phyloP scores from a whole-genome alignment of 2,888 invertebrate species.

The Drosophila paranaensis region DNA sequence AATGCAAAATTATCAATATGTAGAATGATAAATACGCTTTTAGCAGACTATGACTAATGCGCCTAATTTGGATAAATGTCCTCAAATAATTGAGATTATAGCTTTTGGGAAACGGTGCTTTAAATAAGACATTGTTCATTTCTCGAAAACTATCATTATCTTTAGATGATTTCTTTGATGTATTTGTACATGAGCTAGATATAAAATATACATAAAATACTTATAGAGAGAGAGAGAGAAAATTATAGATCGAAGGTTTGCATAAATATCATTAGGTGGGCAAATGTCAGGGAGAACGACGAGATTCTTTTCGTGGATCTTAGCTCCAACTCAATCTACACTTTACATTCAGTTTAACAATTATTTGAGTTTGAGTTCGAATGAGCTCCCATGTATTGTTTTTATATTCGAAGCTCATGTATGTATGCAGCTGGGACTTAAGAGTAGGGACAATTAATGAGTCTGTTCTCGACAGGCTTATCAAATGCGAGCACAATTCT shows the following conservation, averaged over 20 bases:
- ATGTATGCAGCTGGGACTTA: background rate
- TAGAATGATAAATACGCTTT: background rate
- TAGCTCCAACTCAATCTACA: background rate
- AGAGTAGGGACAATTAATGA: background rate
- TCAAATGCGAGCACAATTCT: conserved; percentile 26
- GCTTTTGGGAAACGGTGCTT: background rate
- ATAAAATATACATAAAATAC: background rate
- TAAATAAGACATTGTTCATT: background rate
- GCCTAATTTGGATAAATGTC: background rate
- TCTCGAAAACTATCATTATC: background rate
- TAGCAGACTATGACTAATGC: background rate
- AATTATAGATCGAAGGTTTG: background rate
- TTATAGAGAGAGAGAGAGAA: background rate
- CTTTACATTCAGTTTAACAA: background rate
- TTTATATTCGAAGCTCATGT: background rate
- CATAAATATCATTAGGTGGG: background rate
- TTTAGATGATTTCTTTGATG: background rate
- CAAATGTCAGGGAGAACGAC: too few species aligned
- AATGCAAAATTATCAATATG: too few species aligned
- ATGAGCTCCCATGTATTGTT: background rate
- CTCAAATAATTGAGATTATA: background rate
- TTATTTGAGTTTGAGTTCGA: background rate
- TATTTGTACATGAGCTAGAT: background rate
- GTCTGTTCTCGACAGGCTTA: conserved; percentile 11
- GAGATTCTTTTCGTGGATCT: too few species aligned